Percentiles rank a stretch among this genome's conserved stretches.
Evolutionary conservation across 2,113 vertebrate genomes (phyloP).

Genomic region (Syrrhaptes paradoxus): DNA sequence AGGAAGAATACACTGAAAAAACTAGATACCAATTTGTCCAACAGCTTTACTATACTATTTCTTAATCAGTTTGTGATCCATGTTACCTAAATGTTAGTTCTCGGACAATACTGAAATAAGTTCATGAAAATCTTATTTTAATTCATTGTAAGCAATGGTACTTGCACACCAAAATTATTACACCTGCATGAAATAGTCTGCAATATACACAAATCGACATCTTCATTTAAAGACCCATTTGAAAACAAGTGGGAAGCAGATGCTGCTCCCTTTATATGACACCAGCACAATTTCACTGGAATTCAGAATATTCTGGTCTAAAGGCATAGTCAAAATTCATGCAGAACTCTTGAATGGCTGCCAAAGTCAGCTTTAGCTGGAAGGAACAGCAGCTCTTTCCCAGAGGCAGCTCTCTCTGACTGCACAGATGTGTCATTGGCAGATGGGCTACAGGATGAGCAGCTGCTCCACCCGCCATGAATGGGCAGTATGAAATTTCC

Average conservation of each 20-base stretch:
- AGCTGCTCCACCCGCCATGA: background rate
- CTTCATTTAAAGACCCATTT: background rate
- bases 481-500: background rate
- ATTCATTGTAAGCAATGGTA: background rate
- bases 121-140: background rate
- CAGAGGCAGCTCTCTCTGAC: background rate
- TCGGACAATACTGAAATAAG: background rate
- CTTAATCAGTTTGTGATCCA: background rate
- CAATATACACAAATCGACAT: background rate
- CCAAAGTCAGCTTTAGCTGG: slow-evolving; percentile 3
- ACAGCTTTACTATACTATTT: background rate
- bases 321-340: background rate
- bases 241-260: background rate
- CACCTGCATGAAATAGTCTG: background rate
- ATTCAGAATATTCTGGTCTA: background rate
- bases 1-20: background rate
- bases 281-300: background rate
- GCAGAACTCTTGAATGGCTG: background rate
- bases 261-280: background rate
- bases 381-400: background rate
- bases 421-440: background rate
- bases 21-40: background rate
- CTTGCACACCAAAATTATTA: background rate
- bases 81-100: background rate
- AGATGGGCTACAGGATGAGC: background rate